phyloP scores from a whole-genome alignment of 2,797 vertebrate species.

The Melanogrammus aeglefinus region DNA sequence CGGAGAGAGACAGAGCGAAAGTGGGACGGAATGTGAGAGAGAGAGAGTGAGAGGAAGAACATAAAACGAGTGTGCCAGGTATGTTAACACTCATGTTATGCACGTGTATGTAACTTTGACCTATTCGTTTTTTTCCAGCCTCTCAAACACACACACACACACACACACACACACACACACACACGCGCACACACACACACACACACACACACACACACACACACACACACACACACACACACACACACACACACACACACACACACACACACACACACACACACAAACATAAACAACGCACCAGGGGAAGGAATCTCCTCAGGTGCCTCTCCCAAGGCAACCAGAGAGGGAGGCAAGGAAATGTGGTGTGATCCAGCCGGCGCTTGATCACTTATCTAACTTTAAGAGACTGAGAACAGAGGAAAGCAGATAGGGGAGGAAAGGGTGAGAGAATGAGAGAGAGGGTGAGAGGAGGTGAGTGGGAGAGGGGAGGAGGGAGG shows the following conservation, averaged over 20 bases:
- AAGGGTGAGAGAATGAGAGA: conserved; percentile 23
- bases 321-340: conserved; percentile 64
- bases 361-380: conserved; percentile 60
- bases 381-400: conserved; percentile 47
- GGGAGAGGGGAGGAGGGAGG: not conserved
- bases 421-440: conserved; percentile 17
- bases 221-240: not conserved
- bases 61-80: not conserved
- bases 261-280: not conserved
- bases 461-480: conserved; percentile 17
- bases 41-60: not conserved
- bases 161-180: conserved; percentile 10
- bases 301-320: conserved; percentile 33
- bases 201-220: conserved; percentile 4
- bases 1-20: not conserved
- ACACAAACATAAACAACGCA: conserved; percentile 2
- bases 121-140: not conserved
- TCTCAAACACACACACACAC: not conserved
- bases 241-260: not conserved
- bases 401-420: conserved; percentile 14
- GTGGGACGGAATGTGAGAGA: not conserved
- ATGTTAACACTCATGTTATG: not conserved
- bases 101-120: not conserved
- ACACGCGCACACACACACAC: conserved; percentile 1
- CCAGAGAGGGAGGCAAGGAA: conserved; percentile 46